phyloP scores from a whole-genome alignment of 1,140 invertebrate species.

The Yoshiicerus persimilis region DNA sequence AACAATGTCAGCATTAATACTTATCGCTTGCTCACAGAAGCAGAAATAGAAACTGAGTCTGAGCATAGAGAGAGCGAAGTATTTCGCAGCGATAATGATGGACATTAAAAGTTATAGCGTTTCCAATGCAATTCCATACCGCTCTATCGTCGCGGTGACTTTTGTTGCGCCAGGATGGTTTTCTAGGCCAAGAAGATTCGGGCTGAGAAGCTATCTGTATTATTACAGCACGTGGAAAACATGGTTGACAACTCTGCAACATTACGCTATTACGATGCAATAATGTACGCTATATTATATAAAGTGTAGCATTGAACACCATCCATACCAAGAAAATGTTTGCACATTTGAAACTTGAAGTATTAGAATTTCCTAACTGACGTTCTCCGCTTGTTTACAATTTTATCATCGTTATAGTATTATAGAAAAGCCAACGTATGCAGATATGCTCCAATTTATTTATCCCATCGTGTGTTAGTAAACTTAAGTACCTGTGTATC shows the following conservation, averaged over 20 bases:
- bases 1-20: background rate
- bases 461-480: background rate
- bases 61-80: too few species aligned
- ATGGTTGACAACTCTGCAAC: background rate
- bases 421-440: background rate
- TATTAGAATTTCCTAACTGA: background rate
- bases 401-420: background rate
- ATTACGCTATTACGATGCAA: background rate
- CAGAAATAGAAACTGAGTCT: too few species aligned
- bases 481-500: background rate
- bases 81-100: background rate
- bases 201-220: background rate
- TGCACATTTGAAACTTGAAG: background rate
- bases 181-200: background rate
- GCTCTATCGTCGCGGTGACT: background rate
- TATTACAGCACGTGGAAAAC: background rate
- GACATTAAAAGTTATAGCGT: background rate
- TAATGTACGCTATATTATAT: background rate
- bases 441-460: background rate
- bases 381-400: background rate
- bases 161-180: background rate
- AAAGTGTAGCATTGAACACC: background rate
- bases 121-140: background rate
- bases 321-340: background rate
- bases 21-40: too few species aligned